Evolutionary conservation across 2,888 invertebrate species (phyloP), one percentile per base, ranked within the genome.

Genomic region (Chirona hameri): DNA sequence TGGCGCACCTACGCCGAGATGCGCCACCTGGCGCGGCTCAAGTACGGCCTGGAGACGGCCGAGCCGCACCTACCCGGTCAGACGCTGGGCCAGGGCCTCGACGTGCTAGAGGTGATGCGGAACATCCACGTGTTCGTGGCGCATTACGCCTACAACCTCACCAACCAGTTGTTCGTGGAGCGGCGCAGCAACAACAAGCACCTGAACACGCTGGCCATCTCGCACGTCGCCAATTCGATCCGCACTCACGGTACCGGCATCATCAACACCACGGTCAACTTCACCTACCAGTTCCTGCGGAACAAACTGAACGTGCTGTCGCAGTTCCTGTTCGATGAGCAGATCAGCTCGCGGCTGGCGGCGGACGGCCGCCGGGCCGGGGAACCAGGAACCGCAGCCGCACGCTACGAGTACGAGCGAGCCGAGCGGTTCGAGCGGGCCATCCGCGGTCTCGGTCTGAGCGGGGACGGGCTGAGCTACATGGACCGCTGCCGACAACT

Each of bases 1-100:
- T 99, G 98, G 97, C 95, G 94, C 88, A 97, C 97, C 0, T 99
- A 99, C 87, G 94, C 96, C 29, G 96, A 97, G 89, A 99, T 99
- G 99, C 91, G 97, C 84, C 93, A 94, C 87, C 91, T 99, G 88
- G 99, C 98, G 0, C 91, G 91, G 86, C 92, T 95, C 86, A 95
- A 97, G 87, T 93, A 95, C 86, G 91, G 92, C 84, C 89, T 98
- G 57, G 90, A 91, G 29, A 93, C 96, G 0, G 92, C 95, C n/a
- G 95, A 97, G 87, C 95, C 98, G 87, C 94, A 96, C 88, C 90
- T 99, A 81, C 99, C 99, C 0, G 96, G 96, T 86, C 98, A 99
- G 88, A 97, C 97, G 0, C 90, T 99, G 83, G 98, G 99, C 88
- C 98, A 92, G 91, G 98, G 99, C 21, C 90, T 98, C 83, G 99